phyloP scores from a whole-genome alignment of 2,888 invertebrate genomes.

The Nomada lathburiana region DNA sequence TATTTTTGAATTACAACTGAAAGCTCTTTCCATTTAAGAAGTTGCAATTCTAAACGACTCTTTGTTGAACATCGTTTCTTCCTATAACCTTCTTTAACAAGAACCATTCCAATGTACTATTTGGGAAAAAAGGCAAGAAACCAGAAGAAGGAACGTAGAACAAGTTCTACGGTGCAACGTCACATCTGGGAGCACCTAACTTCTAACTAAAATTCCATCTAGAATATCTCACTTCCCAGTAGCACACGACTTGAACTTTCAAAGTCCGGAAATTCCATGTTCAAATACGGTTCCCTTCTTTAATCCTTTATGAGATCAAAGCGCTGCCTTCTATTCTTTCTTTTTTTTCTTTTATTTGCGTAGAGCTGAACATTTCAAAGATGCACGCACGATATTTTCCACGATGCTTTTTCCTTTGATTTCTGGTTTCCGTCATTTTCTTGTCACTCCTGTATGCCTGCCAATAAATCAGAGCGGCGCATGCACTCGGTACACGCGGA shows the following conservation, averaged over 20 bases:
- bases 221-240: not conserved
- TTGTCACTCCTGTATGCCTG: not conserved
- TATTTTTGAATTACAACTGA: too few species aligned
- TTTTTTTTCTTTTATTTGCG: not conserved
- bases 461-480: slow-evolving; percentile 25
- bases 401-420: slow-evolving; percentile 2
- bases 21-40: too few species aligned
- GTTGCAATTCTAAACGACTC: not conserved
- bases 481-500: not conserved
- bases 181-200: not conserved
- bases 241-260: too few species aligned
- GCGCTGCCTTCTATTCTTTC: not conserved
- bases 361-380: not conserved
- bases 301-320: too few species aligned
- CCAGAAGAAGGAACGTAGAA: not conserved
- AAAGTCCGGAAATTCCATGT: not conserved
- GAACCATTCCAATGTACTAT: not conserved
- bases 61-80: not conserved
- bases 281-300: not conserved
- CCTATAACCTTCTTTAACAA: not conserved
- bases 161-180: not conserved
- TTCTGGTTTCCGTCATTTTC: not conserved
- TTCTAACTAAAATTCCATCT: slow-evolving; percentile 3
- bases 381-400: not conserved
- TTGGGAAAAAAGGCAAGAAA: not conserved